A percentile compares a stretch with the other conserved stretches of the same genome.
Evolutionary conservation across 2,113 vertebrate species (phyloP).

Genomic region (Bucco capensis): DNA sequence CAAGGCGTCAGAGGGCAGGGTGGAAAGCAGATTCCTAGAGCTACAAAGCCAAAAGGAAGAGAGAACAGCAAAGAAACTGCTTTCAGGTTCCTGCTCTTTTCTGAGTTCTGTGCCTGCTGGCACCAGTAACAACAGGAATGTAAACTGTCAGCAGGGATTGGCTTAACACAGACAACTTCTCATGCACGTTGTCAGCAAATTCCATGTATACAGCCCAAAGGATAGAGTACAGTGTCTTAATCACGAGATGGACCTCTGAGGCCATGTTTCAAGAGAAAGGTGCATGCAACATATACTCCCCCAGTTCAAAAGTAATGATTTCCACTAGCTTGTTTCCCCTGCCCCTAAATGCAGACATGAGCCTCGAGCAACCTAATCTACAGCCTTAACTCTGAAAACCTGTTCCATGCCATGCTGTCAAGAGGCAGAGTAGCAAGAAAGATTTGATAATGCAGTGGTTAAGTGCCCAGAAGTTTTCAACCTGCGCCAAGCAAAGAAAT

Average conservation of each 20-base stretch:
- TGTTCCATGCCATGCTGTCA: accelerated
- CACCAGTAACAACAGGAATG: no score
- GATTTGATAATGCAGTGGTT: no score
- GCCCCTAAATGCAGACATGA: not conserved
- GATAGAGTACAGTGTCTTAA: not conserved
- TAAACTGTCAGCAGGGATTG: accelerated
- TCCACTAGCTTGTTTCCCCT: no score
- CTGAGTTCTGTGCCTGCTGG: not conserved
- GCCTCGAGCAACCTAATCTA: no score
- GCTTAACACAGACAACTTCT: accelerated
- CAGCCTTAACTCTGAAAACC: not conserved
- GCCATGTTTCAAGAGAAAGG: accelerated
- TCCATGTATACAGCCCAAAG: accelerated
- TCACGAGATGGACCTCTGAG: not conserved
- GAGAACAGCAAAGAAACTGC: not conserved
- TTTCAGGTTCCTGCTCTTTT: not conserved
- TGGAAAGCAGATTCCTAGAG: no score
- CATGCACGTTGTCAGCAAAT: accelerated
- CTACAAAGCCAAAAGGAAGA: accelerated
- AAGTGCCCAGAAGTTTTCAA: not conserved
- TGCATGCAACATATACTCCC: accelerated
- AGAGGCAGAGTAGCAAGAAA: not conserved
- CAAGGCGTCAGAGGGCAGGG: no score
- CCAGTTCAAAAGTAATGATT: not conserved
- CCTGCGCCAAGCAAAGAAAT: not conserved